Evolutionary conservation across 2,888 invertebrate species (phyloP), one percentile per base, ranked within the genome.

Genomic region (Rhodophaea formosa): DNA sequence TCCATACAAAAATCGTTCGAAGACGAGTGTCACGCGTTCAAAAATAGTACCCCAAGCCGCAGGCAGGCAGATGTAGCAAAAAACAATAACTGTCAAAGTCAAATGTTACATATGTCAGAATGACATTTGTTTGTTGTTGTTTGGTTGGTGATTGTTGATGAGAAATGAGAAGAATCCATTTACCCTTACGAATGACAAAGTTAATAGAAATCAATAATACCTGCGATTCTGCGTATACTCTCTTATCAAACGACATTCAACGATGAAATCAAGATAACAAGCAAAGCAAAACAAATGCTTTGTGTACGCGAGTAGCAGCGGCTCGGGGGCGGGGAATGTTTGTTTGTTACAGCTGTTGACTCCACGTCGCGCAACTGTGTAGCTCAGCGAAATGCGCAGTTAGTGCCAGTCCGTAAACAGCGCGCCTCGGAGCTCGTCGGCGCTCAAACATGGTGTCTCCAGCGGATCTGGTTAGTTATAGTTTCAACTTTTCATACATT

Each of bases 381-480:
- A 51, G 15, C 51, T 35, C 10, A 35, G 51, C 51, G 15, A 51
- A 51, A 51, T 51, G 51, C 51, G 51, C 51, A 51, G 51, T 51
- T 51, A 51, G 53, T 43, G 42, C 53, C 53, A 53, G 53, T 7
- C 53, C 29, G 43, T 53, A 35, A 51, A 51, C 51, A 51, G 51
- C 8, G 6, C 32, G 51, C 35, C 51, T 16, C 51, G 35, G 35
- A 16, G 10, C 30, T 54, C 30, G 30, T 32, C 29, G 30, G 44
- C 53, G 12, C 53, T 16, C 8, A 10, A 44, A 46, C 52, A 75
- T 75, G 76, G 68, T 72, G 61, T 72, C 75, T 59, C 69, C 71
- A 7, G 57, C 70, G n/a, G 63, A 72, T 51, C 60, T 74, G 71
- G 75, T 73, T n/a, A 53, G 53, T 53, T 43, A 44, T 7, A 14